Evolutionary conservation across 2,888 invertebrate genomes (phyloP), one percentile per base, ranked within the genome.

Genomic region (Lottia gigantea): DNA sequence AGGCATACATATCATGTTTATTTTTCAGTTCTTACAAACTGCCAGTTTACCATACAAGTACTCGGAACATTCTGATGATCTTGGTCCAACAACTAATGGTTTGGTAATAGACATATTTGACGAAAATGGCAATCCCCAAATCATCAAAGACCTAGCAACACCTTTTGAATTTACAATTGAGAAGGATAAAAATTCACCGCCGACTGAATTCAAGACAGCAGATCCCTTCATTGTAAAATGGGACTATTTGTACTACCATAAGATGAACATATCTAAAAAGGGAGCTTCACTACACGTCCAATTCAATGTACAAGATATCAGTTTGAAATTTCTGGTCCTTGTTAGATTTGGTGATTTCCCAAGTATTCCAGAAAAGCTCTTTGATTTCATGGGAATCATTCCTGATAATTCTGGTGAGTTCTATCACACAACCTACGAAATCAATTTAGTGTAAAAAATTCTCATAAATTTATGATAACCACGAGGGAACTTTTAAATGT

Each of bases 121-220:
- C 16, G 64, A 64, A 1, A 66, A 71, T 15, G 75, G 73, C 19
- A 26, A 47, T 31, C 31, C 64, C 49, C 16, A 77, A 15, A 49
- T 40, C 7, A 72, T 78, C 0, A 25, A 25, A 12, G 64, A 71
- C 26, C n/a, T 73, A 4, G 65, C 26, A n/a, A 61, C 71, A 19
- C 81, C 82, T 2, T 70, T 86, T 45, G 73, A 74, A 49, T 73
- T 85, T 23, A 62, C 46, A n/a, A 81, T 85, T 12, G 81, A 82
- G 0, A 67, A 78, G 15, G 79, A 78, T 31, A 46, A 26, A 25
- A 73, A 72, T 62, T 70, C 63, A 46, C 63, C 68, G 2, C 64
- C 64, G 11, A 75, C 74, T 0, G 49, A 45, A 6, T 69, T 71
- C 23, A 66, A 69, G 16, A 26, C 62, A 6, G 66, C 71, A 12